Evolutionary conservation across 2,888 invertebrate genomes (phyloP), one percentile per base, ranked within the genome.

Genomic region (Eupithecia vulgata): DNA sequence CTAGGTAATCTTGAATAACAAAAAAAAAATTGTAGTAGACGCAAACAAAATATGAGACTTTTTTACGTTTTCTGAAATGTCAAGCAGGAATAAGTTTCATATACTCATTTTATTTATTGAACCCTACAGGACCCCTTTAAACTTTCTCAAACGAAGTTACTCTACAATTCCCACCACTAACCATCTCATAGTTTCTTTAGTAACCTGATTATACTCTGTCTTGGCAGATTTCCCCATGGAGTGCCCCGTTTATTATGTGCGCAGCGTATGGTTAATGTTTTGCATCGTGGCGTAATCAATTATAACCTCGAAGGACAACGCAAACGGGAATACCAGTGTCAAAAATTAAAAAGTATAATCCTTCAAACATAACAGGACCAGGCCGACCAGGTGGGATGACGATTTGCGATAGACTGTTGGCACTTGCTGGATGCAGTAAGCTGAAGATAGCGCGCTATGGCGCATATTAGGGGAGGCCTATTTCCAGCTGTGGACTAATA

Each of bases 221-320:
- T 52, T 52, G 48, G 48, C 48, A 68, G 72, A 72, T 72, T 72
- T 72, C 72, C 72, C 72, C 10, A 48, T 25, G 52, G 72, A 62
- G 5, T 35, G 35, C 0, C 34, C 34, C 34, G 34, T 35, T 62
- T 34, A 62, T 35, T 34, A 62, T 25, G 34, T 17, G 62, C 34
- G 30, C 34, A 30, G 59, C 13, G 30, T 17, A 62, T 52, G 48
- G 48, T 52, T 52, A n/a, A 52, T 52, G 21, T 21, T 52, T 52
- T 52, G 48, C 62, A 30, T 34, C 62, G 35, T 17, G 62, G 34
- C 35, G 34, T 35, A 62, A 61, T 61, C 17, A 61, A 34, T n/a
- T 15, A 21, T 8, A 61, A 15, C 17, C 62, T 62, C 62, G 10
- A 35, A 34, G 35, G 35, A 62, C 17, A 35, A n/a, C 4, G 62